Evolutionary conservation across 2,888 invertebrate species (phyloP).

Genomic region (Saturnia japonica): DNA sequence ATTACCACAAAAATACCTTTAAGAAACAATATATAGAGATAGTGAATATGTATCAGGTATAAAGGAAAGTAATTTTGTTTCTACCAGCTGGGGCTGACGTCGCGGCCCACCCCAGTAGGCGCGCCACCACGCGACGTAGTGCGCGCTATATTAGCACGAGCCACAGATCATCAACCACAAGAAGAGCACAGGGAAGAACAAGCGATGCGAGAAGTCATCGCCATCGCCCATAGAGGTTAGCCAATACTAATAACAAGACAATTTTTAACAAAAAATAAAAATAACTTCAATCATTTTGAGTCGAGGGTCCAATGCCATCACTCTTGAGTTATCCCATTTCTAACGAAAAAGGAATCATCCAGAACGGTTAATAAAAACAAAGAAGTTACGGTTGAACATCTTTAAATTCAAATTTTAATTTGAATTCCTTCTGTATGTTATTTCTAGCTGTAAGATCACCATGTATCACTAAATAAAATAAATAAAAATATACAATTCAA

Average conservation of each 20-base stretch:
- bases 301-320: no score
- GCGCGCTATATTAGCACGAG: conserved; percentile 72
- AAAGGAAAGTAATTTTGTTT: background rate
- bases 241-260: background rate
- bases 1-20: no score
- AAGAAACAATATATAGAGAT: no score
- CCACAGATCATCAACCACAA: conserved; percentile 62
- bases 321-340: no score
- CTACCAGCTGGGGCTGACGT: conserved; percentile 67
- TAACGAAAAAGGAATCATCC: no score
- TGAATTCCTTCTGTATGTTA: no score
- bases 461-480: background rate
- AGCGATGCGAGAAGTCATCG: conserved; percentile 74
- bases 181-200: conserved; percentile 49
- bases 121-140: conserved; percentile 78
- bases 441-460: no score
- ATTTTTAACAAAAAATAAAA: background rate
- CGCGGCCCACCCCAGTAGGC: conserved; percentile 71
- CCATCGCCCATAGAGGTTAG: conserved; percentile 75
- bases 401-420: no score
- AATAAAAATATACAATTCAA: no score
- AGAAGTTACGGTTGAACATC: no score
- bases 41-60: background rate
- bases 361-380: no score
- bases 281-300: no score